Evolutionary conservation across 2,888 invertebrate species (phyloP), one percentile per base, ranked within the genome.

Genomic region (Drosophila macrospina): DNA sequence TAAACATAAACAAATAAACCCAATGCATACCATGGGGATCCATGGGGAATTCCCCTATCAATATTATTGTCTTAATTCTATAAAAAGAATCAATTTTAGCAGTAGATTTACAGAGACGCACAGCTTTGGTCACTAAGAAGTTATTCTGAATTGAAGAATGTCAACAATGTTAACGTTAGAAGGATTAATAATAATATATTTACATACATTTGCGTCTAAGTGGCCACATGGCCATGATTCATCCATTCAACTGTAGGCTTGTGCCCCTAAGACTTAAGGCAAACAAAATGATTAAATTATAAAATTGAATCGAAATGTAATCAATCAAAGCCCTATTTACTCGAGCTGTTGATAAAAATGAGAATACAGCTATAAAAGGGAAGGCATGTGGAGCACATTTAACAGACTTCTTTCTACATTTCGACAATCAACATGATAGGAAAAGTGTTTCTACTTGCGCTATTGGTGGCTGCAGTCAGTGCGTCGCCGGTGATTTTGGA

Each of bases 401-500:
- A 56, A 64, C 45, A 61, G 10, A 47, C 16, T 47, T 56, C 36
- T 6, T 48, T 44, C 37, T 48, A 36, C 59, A 37, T 16, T 32
- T 30, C 11, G 37, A 13, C 13, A 54, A 45, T 16, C 59, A 44
- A 68, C 41, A 85, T 85, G 82, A 56, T 65, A 42, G 60, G 44
- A 30, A 82, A 81, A 39, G 56, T 70, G 13, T 32, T 78, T 16
- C 36, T 80, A 0, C 8, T 86, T 28, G 57, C 77, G 26, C 30
- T 86, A 1, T 34, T 85, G 54, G 78, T 74, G 1, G 50, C 47
- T 1, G 30, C 41, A 5, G 57, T 48, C 41, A 75, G 51, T 24
- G 60, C 68, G 15, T 32, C 54, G 34, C 59, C 36, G 0, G 20
- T 67, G 26, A 39, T 44, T 4, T 55, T 66, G 47, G 52, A 64